A percentile compares a stretch with the other conserved stretches of the same genome.
Evolutionary conservation across 2,888 invertebrate genomes (phyloP).

Genomic region (Meghimatium bilineatum): DNA sequence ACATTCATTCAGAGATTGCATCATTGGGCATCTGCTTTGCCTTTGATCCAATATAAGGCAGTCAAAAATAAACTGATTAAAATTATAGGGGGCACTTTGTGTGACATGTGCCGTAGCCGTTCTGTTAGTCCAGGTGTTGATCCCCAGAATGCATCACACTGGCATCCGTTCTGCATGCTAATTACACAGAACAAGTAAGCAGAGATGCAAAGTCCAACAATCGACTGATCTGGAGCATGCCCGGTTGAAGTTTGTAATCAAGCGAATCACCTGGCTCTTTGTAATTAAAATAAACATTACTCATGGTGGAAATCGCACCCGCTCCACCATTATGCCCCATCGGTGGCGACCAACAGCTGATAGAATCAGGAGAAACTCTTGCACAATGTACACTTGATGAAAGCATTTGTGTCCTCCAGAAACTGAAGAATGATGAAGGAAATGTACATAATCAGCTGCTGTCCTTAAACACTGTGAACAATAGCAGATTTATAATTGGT

Average conservation of each 20-base stretch:
- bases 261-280: conserved; percentile 46
- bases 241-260: conserved; percentile 37
- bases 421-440: conserved; percentile 50
- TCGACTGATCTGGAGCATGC: not conserved
- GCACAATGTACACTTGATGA: conserved; percentile 41
- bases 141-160: not conserved
- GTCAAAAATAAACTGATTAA: conserved; percentile 35
- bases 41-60: conserved; percentile 25
- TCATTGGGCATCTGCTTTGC: conserved; percentile 41
- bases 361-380: conserved; percentile 16
- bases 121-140: conserved; percentile 43
- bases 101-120: conserved; percentile 35
- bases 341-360: conserved; percentile 37
- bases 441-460: conserved; percentile 59
- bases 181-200: conserved; percentile 37
- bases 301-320: conserved; percentile 24
- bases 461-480: conserved; percentile 57
- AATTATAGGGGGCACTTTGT: conserved; percentile 36
- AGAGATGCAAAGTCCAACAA: conserved; percentile 33
- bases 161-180: conserved; percentile 31
- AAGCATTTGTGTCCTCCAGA: conserved; percentile 21
- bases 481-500: conserved; percentile 62
- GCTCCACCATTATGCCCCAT: conserved; percentile 33
- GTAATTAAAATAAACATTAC: conserved; percentile 41
- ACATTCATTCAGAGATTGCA: conserved; percentile 26